Conservation (phyloP, 2,113 vertebrate species). For the Eurypyga helias region DNA sequence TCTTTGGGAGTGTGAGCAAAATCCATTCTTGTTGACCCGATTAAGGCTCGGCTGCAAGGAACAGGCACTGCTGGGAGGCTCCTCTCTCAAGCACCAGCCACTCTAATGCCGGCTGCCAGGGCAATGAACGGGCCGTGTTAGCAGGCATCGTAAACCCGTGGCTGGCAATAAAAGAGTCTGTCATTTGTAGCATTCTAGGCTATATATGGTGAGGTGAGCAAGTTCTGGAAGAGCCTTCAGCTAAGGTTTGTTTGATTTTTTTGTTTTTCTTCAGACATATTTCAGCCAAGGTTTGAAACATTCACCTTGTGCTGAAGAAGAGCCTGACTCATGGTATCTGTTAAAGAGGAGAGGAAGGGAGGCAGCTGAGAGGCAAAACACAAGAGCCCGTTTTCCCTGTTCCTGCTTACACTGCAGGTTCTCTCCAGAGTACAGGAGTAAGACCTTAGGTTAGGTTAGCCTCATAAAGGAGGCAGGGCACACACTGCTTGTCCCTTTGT, state of each 20-base stretch:
- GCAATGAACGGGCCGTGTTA: neutral
- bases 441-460: neutral
- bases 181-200: neutral
- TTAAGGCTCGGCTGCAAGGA: neutral
- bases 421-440: neutral
- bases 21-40: conserved; percentile 23
- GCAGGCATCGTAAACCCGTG: neutral
- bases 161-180: neutral
- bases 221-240: neutral
- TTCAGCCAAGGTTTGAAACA: neutral
- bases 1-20: neutral
- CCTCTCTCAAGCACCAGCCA: neutral
- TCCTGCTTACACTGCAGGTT: neutral
- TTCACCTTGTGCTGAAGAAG: neutral
- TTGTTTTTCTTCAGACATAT: neutral
- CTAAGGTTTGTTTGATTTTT: neutral
- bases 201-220: neutral
- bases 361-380: neutral
- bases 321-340: neutral
- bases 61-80: neutral
- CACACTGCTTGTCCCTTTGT: neutral
- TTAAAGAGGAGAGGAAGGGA: neutral
- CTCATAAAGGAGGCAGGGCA: neutral
- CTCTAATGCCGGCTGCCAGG: neutral
- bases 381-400: accelerated